Percentiles rank a stretch among this genome's conserved stretches.
phyloP scores from a whole-genome alignment of 2,888 invertebrate species.

The Andrena chrysosceles region DNA sequence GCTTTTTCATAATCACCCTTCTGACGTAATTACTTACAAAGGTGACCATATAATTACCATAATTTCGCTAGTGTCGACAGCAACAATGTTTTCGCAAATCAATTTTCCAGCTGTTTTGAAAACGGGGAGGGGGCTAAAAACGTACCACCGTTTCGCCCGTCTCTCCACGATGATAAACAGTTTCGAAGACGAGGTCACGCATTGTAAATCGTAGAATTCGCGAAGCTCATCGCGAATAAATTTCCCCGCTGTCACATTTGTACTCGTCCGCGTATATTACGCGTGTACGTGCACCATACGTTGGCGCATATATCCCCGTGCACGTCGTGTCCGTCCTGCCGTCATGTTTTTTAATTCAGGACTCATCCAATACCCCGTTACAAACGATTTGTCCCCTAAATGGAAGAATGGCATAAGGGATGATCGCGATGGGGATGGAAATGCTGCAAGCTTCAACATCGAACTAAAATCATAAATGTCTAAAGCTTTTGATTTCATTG shows the following conservation, averaged over 20 bases:
- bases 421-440: not conserved
- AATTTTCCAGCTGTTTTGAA: constrained; percentile 30
- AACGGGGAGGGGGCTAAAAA: constrained; percentile 8
- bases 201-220: constrained; percentile 55
- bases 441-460: too few relatives aligned
- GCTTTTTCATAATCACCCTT: too few relatives aligned
- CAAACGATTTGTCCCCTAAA: constrained; percentile 2
- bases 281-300: not conserved
- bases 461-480: too few relatives aligned
- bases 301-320: not conserved
- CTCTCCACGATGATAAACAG: constrained; percentile 34
- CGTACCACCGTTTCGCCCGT: not conserved
- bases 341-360: constrained; percentile 35
- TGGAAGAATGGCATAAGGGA: not conserved
- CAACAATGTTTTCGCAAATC: constrained; percentile 3
- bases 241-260: constrained; percentile 54
- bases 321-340: not conserved
- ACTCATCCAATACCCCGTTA: constrained; percentile 10
- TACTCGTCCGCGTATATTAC: constrained; percentile 25
- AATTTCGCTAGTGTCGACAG: not conserved
- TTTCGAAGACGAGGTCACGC: constrained; percentile 42
- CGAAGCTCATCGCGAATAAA: constrained; percentile 48
- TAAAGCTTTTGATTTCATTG: too few relatives aligned
- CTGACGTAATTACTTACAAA: not conserved
- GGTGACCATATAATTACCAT: not conserved